Conservation (phyloP, 2,113 vertebrate genomes). For the Ondatra zibethicus region DNA sequence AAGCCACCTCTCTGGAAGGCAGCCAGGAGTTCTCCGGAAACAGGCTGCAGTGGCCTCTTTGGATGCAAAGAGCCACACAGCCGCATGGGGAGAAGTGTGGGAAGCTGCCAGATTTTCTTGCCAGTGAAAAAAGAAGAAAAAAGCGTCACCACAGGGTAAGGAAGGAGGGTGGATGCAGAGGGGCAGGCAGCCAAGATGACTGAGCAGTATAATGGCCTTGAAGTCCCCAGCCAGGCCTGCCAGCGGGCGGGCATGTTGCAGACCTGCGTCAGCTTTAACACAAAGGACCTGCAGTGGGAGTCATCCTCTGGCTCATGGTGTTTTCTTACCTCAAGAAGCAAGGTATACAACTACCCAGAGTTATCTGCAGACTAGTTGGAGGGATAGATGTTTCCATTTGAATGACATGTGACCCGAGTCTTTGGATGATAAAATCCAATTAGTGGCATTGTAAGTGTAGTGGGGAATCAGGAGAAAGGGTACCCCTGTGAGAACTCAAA, state of each 20-base stretch:
- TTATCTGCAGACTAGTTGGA: neutral
- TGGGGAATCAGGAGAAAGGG: neutral
- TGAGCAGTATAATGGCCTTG: neutral
- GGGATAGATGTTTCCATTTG: constrained; percentile 3
- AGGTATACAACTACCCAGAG: neutral
- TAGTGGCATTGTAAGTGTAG: neutral
- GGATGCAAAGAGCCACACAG: constrained; percentile 9
- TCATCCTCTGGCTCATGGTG: neutral
- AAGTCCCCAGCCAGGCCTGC: neutral
- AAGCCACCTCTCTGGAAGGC: neutral
- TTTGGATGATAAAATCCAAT: neutral
- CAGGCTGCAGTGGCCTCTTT: neutral
- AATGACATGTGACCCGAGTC: constrained; percentile 11
- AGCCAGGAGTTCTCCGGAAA: neutral
- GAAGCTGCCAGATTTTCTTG: constrained; percentile 22
- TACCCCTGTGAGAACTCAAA: neutral
- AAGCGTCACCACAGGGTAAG: neutral
- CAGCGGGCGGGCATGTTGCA: neutral
- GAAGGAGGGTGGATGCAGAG: neutral
- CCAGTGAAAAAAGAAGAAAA: constrained; percentile 1
- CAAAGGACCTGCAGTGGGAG: neutral
- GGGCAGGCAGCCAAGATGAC: neutral
- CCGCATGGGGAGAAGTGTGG: neutral
- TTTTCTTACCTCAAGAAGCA: neutral
- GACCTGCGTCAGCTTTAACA: neutral